Percentiles rank a stretch among this genome's conserved stretches.
Evolutionary conservation across 64 coral and sea anemone genomes (phyloP).

Genomic region (Pocillopora verrucosa): DNA sequence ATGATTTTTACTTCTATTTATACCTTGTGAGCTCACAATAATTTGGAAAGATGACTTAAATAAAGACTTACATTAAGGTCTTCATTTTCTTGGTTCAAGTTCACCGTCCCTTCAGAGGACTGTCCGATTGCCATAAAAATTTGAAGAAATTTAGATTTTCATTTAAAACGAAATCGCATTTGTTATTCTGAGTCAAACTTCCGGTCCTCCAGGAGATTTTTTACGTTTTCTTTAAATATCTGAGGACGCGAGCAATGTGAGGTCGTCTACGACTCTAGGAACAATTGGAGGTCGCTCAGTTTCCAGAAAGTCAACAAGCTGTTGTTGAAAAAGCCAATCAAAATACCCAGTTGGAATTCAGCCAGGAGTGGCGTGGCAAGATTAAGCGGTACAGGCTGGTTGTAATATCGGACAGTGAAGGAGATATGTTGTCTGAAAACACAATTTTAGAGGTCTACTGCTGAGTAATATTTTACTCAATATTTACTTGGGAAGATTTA

Average conservation of each 20-base stretch:
- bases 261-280: background rate
- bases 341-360: background rate
- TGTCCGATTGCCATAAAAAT: background rate
- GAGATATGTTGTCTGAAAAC: too few species aligned
- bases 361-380: background rate
- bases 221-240: background rate
- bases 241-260: background rate
- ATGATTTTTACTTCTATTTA: too few species aligned
- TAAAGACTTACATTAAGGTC: constrained; percentile 59
- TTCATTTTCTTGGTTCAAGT: constrained; percentile 82
- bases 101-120: constrained; percentile 65
- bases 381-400: background rate
- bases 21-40: background rate
- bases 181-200: too few species aligned
- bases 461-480: too few species aligned
- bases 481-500: too few species aligned
- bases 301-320: background rate
- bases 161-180: too few species aligned
- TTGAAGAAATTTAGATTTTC: too few species aligned
- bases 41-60: background rate
- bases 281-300: background rate
- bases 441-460: too few species aligned
- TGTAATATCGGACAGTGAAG: too few species aligned
- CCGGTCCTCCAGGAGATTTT: too few species aligned
- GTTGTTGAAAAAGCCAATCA: background rate